Evolutionary conservation across 2,797 vertebrate genomes (phyloP).

Genomic region (Odontamblyopus lacepedii): DNA sequence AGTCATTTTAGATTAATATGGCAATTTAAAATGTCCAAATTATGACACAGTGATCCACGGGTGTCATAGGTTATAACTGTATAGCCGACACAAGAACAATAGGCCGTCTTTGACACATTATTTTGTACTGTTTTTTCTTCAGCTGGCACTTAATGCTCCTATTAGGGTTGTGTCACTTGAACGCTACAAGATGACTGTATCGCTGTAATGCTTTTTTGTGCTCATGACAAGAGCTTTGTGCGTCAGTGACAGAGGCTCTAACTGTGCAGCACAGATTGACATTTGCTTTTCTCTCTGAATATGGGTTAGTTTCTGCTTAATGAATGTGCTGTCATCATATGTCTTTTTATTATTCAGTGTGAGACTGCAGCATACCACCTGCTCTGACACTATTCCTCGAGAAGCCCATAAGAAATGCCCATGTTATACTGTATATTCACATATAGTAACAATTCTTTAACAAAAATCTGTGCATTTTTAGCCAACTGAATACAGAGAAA

Average conservation of each 20-base stretch:
- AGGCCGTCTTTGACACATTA: too few species aligned
- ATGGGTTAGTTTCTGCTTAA: conserved; percentile 14
- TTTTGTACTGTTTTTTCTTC: not conserved
- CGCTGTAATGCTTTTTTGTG: not conserved
- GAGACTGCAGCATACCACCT: conserved; percentile 11
- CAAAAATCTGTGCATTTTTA: conserved; percentile 25
- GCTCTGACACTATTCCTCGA: conserved; percentile 41
- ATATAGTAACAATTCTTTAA: conserved; percentile 33
- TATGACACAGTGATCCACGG: too few species aligned
- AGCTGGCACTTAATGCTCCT: not conserved
- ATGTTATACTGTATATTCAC: conserved; percentile 10
- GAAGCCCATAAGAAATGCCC: conserved; percentile 30
- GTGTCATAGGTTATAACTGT: too few species aligned
- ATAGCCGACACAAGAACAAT: too few species aligned
- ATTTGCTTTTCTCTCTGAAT: not conserved
- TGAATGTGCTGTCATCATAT: conserved; percentile 22
- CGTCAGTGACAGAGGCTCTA: not conserved
- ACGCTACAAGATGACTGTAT: not conserved
- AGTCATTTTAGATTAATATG: too few species aligned
- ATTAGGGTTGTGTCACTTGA: not conserved
- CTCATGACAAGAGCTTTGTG: not conserved
- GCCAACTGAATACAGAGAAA: not conserved
- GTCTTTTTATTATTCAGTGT: conserved; percentile 15
- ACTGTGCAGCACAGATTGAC: not conserved
- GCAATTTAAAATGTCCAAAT: too few species aligned